Percentiles rank a stretch among this genome's conserved stretches.
phyloP scores from a whole-genome alignment of 1,140 invertebrate genomes.

The Paramacrobiotus metropolitanus region DNA sequence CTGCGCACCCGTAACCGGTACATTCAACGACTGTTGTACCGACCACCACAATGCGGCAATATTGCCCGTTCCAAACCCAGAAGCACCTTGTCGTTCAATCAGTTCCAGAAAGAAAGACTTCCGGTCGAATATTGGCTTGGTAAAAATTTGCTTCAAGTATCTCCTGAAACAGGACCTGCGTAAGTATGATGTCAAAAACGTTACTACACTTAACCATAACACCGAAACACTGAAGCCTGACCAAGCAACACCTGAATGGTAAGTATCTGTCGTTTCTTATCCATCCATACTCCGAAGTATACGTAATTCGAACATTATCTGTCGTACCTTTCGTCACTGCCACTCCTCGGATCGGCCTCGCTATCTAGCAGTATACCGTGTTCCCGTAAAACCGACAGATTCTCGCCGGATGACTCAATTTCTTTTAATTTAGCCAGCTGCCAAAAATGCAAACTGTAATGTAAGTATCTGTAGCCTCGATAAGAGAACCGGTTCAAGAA shows the following conservation, averaged over 20 bases:
- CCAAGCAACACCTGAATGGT: too few species aligned
- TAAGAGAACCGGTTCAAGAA: too few species aligned
- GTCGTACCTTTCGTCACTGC: background rate
- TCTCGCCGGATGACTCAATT: conserved; percentile 18
- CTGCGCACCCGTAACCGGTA: background rate
- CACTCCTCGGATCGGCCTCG: conserved; percentile 18
- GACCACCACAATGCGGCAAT: conserved; percentile 27
- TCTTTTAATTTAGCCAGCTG: conserved; percentile 21
- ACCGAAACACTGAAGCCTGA: conserved; percentile 8
- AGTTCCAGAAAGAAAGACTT: conserved; percentile 33
- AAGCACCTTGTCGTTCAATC: conserved; percentile 27
- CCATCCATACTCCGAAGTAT: too few species aligned
- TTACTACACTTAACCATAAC: background rate
- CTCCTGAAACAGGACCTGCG: conserved; percentile 17
- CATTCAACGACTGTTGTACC: conserved; percentile 11
- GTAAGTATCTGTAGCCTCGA: too few species aligned
- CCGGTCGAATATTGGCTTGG: conserved; percentile 25
- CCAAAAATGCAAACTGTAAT: too few species aligned
- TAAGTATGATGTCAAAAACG: background rate
- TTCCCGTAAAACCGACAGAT: conserved; percentile 16
- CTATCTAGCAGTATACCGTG: conserved; percentile 23
- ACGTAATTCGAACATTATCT: background rate
- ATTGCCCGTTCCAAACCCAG: conserved; percentile 31
- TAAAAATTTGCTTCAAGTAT: conserved; percentile 32
- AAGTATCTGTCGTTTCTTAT: too few species aligned